Conservation (phyloP, 2,888 invertebrate species). For the Rhamnusium bicolor region DNA sequence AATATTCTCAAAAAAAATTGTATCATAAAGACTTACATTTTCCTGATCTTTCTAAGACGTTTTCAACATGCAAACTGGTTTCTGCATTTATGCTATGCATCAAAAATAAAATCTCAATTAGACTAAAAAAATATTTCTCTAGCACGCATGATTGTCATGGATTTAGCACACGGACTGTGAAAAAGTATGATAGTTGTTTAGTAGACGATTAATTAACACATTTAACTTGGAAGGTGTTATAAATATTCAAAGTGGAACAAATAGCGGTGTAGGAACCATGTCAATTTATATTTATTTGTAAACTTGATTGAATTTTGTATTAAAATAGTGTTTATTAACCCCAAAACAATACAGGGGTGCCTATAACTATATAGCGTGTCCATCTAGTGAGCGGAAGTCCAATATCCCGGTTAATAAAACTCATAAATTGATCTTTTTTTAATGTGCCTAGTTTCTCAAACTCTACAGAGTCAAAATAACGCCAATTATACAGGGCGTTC, state of each 20-base stretch:
- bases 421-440: too few relatives aligned
- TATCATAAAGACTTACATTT: conserved; percentile 8
- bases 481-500: too few relatives aligned
- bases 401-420: too few relatives aligned
- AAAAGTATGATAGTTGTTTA: not conserved
- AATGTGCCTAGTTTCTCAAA: too few relatives aligned
- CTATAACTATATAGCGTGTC: too few relatives aligned
- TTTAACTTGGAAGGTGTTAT: not conserved
- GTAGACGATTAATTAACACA: conserved; percentile 19
- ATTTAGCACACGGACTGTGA: not conserved
- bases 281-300: not conserved
- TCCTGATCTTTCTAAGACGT: not conserved
- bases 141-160: not conserved
- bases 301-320: too few relatives aligned
- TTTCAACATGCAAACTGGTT: not conserved
- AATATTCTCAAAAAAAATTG: too few relatives aligned
- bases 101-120: not conserved
- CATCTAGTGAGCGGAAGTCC: too few relatives aligned
- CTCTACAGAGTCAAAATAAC: too few relatives aligned
- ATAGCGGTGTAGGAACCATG: conserved; percentile 15
- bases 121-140: not conserved
- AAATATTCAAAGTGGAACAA: conserved; percentile 11
- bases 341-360: too few relatives aligned
- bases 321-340: too few relatives aligned
- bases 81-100: not conserved